Evolutionary conservation across 2,888 invertebrate species (phyloP).

Genomic region (Ophioninae sp.): DNA sequence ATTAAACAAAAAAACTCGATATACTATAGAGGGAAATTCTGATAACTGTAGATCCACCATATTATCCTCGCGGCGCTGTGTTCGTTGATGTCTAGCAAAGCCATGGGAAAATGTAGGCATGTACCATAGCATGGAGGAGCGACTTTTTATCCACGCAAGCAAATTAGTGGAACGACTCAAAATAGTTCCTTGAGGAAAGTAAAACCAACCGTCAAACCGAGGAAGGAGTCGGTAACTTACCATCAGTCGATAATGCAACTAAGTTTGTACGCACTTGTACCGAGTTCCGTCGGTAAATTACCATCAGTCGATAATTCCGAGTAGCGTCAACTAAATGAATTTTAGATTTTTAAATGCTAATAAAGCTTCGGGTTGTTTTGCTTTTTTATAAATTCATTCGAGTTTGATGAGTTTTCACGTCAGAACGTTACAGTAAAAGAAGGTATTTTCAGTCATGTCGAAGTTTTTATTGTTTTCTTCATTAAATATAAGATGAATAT

Average conservation of each 20-base stretch:
- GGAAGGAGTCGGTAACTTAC: neutral
- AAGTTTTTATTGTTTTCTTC: conserved; percentile 68
- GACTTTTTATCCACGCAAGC: neutral
- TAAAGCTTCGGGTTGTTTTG: neutral
- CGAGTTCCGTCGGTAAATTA: neutral
- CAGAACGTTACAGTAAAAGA: neutral
- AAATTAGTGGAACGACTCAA: neutral
- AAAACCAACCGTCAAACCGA: neutral
- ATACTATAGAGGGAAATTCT: neutral
- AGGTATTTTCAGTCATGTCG: conserved; percentile 55
- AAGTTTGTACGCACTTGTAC: neutral
- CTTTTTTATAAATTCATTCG: neutral
- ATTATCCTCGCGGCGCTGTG: neutral
- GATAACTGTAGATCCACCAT: neutral
- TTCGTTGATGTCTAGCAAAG: neutral
- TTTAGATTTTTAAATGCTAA: neutral
- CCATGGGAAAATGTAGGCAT: neutral
- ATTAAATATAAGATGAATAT: conserved; percentile 69
- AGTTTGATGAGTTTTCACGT: neutral
- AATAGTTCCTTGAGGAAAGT: neutral
- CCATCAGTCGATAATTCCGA: neutral
- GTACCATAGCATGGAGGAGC: neutral
- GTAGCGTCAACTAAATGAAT: neutral
- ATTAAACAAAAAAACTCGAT: neutral
- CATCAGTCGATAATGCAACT: neutral